Conservation (phyloP, 2,797 vertebrate species). For the Oryzias sinensis region DNA sequence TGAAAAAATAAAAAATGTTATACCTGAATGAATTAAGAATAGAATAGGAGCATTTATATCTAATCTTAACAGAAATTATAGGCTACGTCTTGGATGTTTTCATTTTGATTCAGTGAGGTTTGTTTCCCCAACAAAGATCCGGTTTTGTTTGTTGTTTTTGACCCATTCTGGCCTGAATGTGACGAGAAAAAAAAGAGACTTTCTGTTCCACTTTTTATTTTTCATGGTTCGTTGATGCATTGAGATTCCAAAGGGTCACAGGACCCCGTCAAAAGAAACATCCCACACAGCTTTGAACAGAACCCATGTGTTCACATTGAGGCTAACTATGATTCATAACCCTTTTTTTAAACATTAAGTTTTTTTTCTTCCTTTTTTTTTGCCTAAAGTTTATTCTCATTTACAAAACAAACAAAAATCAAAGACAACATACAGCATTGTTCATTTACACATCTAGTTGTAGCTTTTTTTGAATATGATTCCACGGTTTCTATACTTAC, state of each 20-base stretch:
- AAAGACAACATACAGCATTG: conserved; percentile 79
- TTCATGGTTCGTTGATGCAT: conserved; percentile 61
- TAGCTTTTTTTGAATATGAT: conserved; percentile 71
- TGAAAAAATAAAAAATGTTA: no score
- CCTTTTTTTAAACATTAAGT: conserved; percentile 70
- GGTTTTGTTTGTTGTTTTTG: no score
- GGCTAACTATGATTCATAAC: conserved; percentile 71
- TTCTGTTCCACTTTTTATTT: conserved; percentile 71
- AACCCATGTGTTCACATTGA: conserved; percentile 74
- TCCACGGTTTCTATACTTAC: conserved; percentile 80
- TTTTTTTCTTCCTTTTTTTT: conserved; percentile 59
- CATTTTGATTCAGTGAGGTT: no score
- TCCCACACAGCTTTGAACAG: conserved; percentile 76
- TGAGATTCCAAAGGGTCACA: conserved; percentile 63
- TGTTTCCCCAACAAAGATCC: no score
- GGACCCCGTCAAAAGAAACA: conserved; percentile 60
- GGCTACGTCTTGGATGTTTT: no score
- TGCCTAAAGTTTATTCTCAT: conserved; percentile 74
- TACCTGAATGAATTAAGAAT: no score
- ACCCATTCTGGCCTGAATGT: neutral
- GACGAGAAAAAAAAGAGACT: conserved; percentile 1
- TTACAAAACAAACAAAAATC: conserved; percentile 81
- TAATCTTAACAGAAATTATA: no score
- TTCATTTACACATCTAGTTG: conserved; percentile 74
- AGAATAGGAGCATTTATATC: no score